phyloP scores from a whole-genome alignment of 2,113 vertebrate species.

The Erythrocercus mccallii region DNA sequence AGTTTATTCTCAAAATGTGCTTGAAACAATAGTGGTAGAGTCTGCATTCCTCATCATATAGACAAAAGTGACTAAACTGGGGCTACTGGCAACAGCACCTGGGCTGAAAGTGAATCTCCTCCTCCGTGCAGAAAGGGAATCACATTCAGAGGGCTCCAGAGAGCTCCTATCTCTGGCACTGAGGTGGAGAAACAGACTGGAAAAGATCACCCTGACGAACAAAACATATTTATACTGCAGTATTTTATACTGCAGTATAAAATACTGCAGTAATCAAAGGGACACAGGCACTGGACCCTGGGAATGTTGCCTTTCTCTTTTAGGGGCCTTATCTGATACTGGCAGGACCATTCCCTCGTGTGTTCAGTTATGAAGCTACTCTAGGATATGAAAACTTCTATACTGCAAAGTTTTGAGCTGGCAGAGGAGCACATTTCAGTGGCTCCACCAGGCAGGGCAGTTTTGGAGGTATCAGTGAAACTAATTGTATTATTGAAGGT shows the following conservation, averaged over 20 bases:
- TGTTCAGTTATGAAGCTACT: neutral
- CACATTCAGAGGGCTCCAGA: neutral
- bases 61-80: neutral
- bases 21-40: neutral
- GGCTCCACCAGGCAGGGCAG: neutral
- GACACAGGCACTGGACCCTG: neutral
- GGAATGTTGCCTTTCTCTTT: neutral
- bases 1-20: neutral
- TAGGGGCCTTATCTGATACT: neutral
- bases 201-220: conserved; percentile 32
- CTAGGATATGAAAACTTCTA: neutral
- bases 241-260: too few species aligned
- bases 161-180: neutral
- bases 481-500: neutral
- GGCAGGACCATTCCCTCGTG: rapidly evolving
- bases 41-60: neutral
- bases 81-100: neutral
- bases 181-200: neutral
- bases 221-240: neutral
- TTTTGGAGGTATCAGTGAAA: neutral
- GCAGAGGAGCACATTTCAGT: neutral
- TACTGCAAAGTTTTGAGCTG: neutral
- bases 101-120: neutral
- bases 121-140: neutral
- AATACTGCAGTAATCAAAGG: neutral